Evolutionary conservation across 2,797 vertebrate species (phyloP).

Genomic region (Saxicola maurus): DNA sequence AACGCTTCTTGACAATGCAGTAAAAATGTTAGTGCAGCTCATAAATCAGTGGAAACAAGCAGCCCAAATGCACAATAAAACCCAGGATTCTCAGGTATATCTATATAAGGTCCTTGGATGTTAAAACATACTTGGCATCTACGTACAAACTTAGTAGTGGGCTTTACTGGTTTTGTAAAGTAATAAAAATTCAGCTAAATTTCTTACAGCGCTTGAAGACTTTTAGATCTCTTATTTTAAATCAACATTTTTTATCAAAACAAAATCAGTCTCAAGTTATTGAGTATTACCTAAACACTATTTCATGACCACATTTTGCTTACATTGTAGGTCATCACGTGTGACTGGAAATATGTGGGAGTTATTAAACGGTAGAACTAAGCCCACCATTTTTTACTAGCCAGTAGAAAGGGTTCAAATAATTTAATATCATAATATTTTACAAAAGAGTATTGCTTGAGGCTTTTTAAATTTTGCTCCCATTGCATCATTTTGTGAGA

Average conservation of each 20-base stretch:
- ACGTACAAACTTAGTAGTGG: background rate
- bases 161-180: background rate
- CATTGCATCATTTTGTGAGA: background rate
- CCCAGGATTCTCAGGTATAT: conserved; percentile 84
- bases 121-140: background rate
- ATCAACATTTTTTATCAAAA: background rate
- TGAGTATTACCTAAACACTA: background rate
- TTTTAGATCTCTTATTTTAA: background rate
- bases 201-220: background rate
- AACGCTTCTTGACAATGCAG: conserved; percentile 92
- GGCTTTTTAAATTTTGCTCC: background rate
- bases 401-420: background rate
- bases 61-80: conserved; percentile 89
- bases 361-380: background rate
- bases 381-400: background rate
- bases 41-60: conserved; percentile 97
- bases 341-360: background rate
- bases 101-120: background rate
- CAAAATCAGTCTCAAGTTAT: background rate
- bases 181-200: background rate
- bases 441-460: background rate
- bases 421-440: background rate
- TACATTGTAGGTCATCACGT: background rate
- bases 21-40: conserved; percentile 97
- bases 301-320: background rate